These are phyloP conservation scores for Petrocephalus microphthalmus DNA, from an alignment of 2,113 vertebrate genomes.

Conservation along the genomic window DNA sequence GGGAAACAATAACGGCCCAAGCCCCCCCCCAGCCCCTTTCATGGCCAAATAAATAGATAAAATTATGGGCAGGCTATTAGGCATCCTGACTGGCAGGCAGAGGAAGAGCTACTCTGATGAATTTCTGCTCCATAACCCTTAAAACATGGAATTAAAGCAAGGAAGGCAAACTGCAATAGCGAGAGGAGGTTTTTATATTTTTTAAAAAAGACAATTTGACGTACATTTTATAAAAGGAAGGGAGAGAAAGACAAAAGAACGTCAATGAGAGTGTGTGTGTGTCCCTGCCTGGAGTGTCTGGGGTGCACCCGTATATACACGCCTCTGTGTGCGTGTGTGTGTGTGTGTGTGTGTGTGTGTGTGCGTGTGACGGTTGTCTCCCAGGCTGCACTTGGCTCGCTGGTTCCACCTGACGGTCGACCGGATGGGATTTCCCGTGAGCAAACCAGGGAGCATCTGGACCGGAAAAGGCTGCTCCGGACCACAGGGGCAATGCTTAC, in stretches of 20 bases:
- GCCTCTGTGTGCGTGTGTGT: not conserved
- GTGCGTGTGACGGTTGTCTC: not conserved
- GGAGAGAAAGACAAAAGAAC: not conserved
- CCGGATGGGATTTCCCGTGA: not conserved
- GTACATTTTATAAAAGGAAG: not conserved
- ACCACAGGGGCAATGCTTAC: not conserved
- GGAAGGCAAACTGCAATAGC: not conserved
- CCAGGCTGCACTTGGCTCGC: not conserved
- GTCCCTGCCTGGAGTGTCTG: not conserved
- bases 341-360: not conserved
- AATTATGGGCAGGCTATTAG: constrained; percentile 29
- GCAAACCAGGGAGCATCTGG: not conserved
- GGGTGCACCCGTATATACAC: not conserved
- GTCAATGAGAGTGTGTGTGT: not conserved
- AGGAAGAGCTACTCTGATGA: not conserved
- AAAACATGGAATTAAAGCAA: not conserved
- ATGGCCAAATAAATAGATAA: constrained; percentile 22
- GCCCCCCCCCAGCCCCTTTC: too few relatives aligned
- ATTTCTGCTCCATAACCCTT: not conserved
- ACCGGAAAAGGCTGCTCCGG: not conserved
- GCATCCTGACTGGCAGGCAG: constrained; percentile 12
- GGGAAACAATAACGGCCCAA: not conserved
- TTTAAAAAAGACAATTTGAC: not conserved
- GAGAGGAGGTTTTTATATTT: not conserved
- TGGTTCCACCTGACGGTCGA: not conserved